Conservation (phyloP, 2,113 vertebrate species). For the Illadopsis cleaveri region DNA sequence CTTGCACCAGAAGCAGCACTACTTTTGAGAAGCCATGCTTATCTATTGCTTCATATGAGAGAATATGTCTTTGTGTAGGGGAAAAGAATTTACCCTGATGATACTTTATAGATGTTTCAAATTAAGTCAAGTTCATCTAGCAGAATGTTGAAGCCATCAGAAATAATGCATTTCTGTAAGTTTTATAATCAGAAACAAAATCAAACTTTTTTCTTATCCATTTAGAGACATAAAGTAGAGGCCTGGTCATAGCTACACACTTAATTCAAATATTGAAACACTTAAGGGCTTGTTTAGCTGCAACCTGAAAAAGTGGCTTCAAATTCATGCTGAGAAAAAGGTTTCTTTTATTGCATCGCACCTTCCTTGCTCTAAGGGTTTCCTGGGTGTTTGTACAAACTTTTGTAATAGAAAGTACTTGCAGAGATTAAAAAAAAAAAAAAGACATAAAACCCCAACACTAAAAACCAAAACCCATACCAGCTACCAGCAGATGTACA, state of each 20-base stretch:
- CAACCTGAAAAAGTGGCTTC: neutral
- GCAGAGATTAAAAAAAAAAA: neutral
- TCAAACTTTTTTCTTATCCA: neutral
- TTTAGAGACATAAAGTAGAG: neutral
- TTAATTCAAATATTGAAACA: neutral
- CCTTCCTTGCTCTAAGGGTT: neutral
- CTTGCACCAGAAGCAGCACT: neutral
- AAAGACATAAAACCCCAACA: fast-evolving
- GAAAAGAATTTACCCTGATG: neutral
- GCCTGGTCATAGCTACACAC: neutral
- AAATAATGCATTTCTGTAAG: neutral
- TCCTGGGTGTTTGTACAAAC: neutral
- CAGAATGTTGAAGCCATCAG: neutral
- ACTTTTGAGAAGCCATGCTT: neutral
- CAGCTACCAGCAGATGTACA: neutral
- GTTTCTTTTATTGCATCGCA: neutral
- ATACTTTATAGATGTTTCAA: neutral
- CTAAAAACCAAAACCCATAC: neutral
- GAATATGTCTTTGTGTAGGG: neutral
- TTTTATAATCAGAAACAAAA: neutral
- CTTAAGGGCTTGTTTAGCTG: neutral
- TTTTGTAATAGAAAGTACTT: neutral
- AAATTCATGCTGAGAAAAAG: neutral
- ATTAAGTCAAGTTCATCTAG: neutral
- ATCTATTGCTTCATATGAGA: neutral